Evolutionary conservation across 2,113 vertebrate species (phyloP).

Genomic region (Chroicocephalus ridibundus): DNA sequence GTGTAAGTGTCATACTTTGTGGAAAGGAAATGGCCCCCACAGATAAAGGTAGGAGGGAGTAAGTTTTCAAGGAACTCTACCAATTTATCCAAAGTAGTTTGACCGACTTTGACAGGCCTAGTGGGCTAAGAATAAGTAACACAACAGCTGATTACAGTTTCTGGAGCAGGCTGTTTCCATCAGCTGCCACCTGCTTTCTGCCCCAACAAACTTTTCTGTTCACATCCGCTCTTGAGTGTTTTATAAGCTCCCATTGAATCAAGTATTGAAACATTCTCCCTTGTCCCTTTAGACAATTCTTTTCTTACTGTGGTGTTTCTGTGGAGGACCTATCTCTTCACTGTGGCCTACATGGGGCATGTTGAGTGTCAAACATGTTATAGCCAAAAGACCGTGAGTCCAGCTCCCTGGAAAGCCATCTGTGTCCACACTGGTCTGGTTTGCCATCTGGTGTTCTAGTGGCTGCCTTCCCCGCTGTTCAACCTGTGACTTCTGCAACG

Average conservation of each 20-base stretch:
- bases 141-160: neutral
- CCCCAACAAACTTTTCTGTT: neutral
- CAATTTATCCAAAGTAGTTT: neutral
- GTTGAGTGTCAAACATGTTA: neutral
- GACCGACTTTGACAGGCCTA: neutral
- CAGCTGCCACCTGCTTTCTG: neutral
- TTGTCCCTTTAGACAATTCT: neutral
- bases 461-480: neutral
- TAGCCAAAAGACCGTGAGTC: fast-evolving
- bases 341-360: fast-evolving
- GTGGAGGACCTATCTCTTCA: neutral
- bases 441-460: neutral
- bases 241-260: neutral
- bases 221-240: neutral
- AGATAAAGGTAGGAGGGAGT: neutral
- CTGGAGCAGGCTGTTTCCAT: neutral
- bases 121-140: neutral
- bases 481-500: neutral
- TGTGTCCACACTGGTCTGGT: fast-evolving
- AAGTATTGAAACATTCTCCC: neutral
- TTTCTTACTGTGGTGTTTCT: neutral
- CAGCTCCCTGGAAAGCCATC: neutral
- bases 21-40: neutral
- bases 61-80: neutral
- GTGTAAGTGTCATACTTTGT: neutral